Conservation (phyloP, 2,888 invertebrate species). For the Pammene fasciana region DNA sequence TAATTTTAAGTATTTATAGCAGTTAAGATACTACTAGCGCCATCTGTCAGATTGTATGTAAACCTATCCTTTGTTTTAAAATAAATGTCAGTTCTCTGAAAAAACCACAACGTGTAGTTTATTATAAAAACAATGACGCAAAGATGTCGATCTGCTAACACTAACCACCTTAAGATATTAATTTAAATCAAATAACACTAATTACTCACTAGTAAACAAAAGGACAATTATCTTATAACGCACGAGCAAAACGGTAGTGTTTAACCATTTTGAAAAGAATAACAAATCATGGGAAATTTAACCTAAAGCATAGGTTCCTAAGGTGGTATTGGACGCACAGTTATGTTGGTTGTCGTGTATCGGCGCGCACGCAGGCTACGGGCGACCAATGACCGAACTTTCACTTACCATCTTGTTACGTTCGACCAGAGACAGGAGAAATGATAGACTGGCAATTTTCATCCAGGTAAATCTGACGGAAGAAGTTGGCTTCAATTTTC, state of each 20-base stretch:
- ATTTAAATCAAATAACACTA: conserved; percentile 21
- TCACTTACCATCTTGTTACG: conserved; percentile 75
- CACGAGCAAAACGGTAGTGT: conserved; percentile 70
- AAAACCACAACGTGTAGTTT: too few relatives aligned
- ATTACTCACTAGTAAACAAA: conserved; percentile 53
- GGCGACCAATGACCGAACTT: conserved; percentile 82
- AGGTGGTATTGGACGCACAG: conserved; percentile 22
- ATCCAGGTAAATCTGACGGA: background rate
- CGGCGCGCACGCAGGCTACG: conserved; percentile 71
- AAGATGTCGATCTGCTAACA: conserved; percentile 25
- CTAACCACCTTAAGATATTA: conserved; percentile 29
- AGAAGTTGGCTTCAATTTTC: too few relatives aligned
- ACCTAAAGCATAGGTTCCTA: conserved; percentile 46
- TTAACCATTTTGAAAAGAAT: conserved; percentile 53
- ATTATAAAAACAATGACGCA: conserved; percentile 33
- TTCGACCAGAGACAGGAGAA: conserved; percentile 46
- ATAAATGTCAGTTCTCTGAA: too few relatives aligned
- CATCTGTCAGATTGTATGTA: too few relatives aligned
- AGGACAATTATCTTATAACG: conserved; percentile 77
- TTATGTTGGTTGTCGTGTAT: conserved; percentile 62
- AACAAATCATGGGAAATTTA: conserved; percentile 36
- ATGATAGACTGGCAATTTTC: background rate
- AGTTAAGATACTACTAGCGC: too few relatives aligned
- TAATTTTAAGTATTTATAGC: too few relatives aligned
- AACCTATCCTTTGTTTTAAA: too few relatives aligned